These are phyloP conservation scores for Torymus tubicola DNA, from an alignment of 2,888 invertebrate genomes.

Conservation along the genomic window DNA sequence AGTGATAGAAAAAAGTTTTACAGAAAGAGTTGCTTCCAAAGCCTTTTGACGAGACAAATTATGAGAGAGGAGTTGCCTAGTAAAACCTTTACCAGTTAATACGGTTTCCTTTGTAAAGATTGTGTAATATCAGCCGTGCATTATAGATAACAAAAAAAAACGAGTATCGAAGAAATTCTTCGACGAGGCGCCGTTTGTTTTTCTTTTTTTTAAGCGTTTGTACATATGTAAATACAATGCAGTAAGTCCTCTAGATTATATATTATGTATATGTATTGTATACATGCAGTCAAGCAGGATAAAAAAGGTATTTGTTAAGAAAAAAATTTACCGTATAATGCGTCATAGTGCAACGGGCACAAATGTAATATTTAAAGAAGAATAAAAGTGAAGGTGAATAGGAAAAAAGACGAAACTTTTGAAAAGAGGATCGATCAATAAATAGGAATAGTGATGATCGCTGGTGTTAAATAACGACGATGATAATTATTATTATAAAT, in stretches of 20 bases:
- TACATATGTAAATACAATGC: conserved; percentile 74
- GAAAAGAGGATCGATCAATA: conserved; percentile 51
- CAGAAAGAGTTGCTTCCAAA: conserved; percentile 54
- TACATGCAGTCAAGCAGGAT: conserved; percentile 69
- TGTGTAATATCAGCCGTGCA: conserved; percentile 49
- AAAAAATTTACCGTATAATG: conserved; percentile 61
- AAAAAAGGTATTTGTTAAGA: conserved; percentile 60
- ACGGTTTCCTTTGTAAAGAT: conserved; percentile 43
- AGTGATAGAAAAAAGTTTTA: conserved; percentile 22
- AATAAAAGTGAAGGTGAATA: conserved; percentile 35
- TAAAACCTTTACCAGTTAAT: conserved; percentile 49
- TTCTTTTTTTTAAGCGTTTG: conserved; percentile 64
- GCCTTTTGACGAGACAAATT: conserved; percentile 47
- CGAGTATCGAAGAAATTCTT: conserved; percentile 56
- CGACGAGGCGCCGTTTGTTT: conserved; percentile 53
- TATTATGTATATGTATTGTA: conserved; percentile 71
- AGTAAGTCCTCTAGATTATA: conserved; percentile 74
- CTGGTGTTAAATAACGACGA: conserved; percentile 57
- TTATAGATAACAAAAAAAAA: conserved; percentile 37
- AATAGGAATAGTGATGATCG: conserved; percentile 34
- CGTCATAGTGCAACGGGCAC: conserved; percentile 74
- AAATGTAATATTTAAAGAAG: conserved; percentile 73
- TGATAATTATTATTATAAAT: conserved; percentile 64
- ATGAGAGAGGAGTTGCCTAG: conserved; percentile 43
- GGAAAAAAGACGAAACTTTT: conserved; percentile 48